A percentile compares a stretch with the other conserved stretches of the same genome.
Evolutionary conservation across 2,888 invertebrate genomes (phyloP).

Genomic region (Paralinhomoeus sp.): DNA sequence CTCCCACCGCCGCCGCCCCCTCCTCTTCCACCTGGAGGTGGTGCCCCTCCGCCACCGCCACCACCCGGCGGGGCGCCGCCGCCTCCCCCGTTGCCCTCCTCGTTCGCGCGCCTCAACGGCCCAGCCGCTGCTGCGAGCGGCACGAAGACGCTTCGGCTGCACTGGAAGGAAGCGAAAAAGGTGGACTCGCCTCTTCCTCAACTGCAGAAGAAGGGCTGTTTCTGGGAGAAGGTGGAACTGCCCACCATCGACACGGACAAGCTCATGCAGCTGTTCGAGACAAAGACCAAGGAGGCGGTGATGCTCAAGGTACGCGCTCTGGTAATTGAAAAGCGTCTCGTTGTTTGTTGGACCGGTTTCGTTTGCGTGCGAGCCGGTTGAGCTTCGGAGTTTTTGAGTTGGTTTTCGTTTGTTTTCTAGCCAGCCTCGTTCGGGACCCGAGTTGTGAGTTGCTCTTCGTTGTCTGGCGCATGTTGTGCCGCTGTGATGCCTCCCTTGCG

Average conservation of each 20-base stretch:
- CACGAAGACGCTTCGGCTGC: slow-evolving; percentile 60
- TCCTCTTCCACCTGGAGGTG: slow-evolving; percentile 10
- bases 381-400: too few relatives aligned
- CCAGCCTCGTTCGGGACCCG: too few relatives aligned
- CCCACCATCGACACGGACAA: slow-evolving; percentile 70
- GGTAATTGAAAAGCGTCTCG: not conserved
- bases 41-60: slow-evolving; percentile 26
- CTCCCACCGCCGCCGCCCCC: slow-evolving; percentile 18
- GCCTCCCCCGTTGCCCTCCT: slow-evolving; percentile 4
- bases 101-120: not conserved
- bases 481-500: too few relatives aligned
- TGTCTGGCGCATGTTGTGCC: too few relatives aligned
- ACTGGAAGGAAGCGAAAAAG: slow-evolving; percentile 61
- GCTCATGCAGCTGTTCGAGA: slow-evolving; percentile 86
- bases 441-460: too few relatives aligned
- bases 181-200: slow-evolving; percentile 17
- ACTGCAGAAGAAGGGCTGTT: slow-evolving; percentile 28
- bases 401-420: too few relatives aligned
- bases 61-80: slow-evolving; percentile 14
- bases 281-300: slow-evolving; percentile 53
- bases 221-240: slow-evolving; percentile 72
- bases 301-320: slow-evolving; percentile 37
- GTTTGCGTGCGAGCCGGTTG: not conserved
- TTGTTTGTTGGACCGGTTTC: not conserved
- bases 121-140: slow-evolving; percentile 17